A percentile compares a stretch with the other conserved stretches of the same genome.
Evolutionary conservation across 2,797 vertebrate genomes (phyloP).

Genomic region (Aselliscus stoliczkanus): DNA sequence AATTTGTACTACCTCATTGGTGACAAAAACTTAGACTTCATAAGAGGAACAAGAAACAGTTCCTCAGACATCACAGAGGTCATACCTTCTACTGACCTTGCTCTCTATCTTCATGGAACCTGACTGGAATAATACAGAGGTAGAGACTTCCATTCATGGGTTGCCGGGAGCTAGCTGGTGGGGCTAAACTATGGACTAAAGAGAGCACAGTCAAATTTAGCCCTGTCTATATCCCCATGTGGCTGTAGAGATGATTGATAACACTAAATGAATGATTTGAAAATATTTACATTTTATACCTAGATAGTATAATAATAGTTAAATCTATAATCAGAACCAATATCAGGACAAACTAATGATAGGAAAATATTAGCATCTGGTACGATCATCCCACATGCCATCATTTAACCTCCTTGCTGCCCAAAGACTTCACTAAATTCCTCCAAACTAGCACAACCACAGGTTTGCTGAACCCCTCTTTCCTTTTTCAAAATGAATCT

Average conservation of each 20-base stretch:
- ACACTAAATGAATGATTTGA: not conserved
- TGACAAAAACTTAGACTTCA: not conserved
- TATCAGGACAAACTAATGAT: not conserved
- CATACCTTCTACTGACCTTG: not conserved
- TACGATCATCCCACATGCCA: not conserved
- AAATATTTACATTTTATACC: not conserved
- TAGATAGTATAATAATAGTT: not conserved
- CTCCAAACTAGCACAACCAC: not conserved
- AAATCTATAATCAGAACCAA: not conserved
- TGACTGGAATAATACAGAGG: not conserved
- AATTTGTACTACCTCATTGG: not conserved
- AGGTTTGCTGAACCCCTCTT: not conserved
- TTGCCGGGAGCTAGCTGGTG: not conserved
- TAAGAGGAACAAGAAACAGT: not conserved
- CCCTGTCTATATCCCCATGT: not conserved
- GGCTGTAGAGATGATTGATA: not conserved
- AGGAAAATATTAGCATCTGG: not conserved
- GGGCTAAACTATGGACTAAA: not conserved
- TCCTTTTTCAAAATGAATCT: not conserved
- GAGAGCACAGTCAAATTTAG: not conserved
- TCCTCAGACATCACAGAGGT: not conserved
- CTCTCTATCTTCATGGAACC: not conserved
- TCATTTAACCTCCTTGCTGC: not conserved
- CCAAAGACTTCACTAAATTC: not conserved
- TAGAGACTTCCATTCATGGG: not conserved